These are phyloP conservation scores for Ophraella communa DNA, from an alignment of 2,888 invertebrate species.

Conservation along the genomic window DNA sequence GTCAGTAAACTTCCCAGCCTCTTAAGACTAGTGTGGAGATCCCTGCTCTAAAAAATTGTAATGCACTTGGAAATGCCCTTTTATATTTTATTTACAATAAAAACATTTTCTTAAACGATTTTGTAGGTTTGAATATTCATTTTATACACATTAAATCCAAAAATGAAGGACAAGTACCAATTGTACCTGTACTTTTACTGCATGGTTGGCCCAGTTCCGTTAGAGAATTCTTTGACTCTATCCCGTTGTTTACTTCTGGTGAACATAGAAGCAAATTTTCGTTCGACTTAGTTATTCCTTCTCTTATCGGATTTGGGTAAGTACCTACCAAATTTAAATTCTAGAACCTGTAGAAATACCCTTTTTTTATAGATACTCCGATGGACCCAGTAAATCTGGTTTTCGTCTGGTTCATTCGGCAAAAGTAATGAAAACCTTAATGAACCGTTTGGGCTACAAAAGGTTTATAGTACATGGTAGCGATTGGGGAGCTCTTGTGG, in stretches of 20 bases:
- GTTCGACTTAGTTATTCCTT: constrained; percentile 39
- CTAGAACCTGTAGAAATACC: no score
- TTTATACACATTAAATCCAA: constrained; percentile 66
- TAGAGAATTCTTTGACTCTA: constrained; percentile 72
- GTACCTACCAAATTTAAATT: not conserved
- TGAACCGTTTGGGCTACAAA: constrained; percentile 70
- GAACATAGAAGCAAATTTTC: constrained; percentile 25
- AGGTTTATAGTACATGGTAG: constrained; percentile 78
- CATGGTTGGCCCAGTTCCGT: constrained; percentile 92
- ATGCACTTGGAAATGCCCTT: no score
- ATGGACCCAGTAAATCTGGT: constrained; percentile 67
- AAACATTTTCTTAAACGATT: constrained; percentile 6
- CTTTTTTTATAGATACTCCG: constrained; percentile 51
- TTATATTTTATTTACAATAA: no score
- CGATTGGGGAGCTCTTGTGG: constrained; percentile 80
- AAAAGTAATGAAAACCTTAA: constrained; percentile 69
- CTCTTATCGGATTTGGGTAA: constrained; percentile 39
- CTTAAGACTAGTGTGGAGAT: no score
- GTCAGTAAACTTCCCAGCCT: no score
- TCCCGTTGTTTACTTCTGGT: constrained; percentile 28
- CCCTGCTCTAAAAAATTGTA: no score
- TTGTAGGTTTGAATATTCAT: constrained; percentile 63
- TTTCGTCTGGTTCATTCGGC: constrained; percentile 65
- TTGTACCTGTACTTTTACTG: constrained; percentile 71
- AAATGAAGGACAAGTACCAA: constrained; percentile 47